A percentile compares a stretch with the other conserved stretches of the same genome.
phyloP scores from a whole-genome alignment of 2,797 vertebrate species.

The Momotus momota region DNA sequence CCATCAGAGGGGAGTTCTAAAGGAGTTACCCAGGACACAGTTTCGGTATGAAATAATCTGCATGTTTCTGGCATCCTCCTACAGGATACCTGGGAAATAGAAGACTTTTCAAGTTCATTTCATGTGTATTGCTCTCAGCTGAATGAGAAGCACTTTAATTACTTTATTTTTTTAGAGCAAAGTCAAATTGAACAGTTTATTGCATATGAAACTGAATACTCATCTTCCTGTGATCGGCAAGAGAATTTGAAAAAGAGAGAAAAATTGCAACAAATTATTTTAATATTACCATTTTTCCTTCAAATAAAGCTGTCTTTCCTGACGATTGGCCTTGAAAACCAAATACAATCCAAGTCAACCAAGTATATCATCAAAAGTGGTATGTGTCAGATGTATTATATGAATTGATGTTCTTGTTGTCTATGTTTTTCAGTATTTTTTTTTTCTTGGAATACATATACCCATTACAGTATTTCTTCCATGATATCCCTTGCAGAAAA shows the following conservation, averaged over 20 bases:
- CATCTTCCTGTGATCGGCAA: not conserved
- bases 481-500: not conserved
- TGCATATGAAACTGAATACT: not conserved
- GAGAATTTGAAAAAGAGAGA: not conserved
- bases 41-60: not conserved
- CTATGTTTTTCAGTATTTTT: not conserved
- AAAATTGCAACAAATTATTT: conserved; percentile 8
- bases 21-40: not conserved
- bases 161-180: not conserved
- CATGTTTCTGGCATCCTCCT: not conserved
- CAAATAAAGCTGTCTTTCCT: not conserved
- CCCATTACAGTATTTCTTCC: not conserved
- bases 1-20: not conserved
- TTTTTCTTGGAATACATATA: not conserved
- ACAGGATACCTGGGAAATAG: not conserved
- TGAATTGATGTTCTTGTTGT: conserved; percentile 33
- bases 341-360: not conserved
- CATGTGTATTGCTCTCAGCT: not conserved
- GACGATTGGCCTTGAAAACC: conserved; percentile 25
- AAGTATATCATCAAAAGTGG: conserved; percentile 4
- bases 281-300: not conserved
- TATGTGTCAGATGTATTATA: conserved; percentile 34
- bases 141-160: not conserved
- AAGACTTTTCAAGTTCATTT: not conserved
- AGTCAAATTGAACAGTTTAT: not conserved